Evolutionary conservation across 2,888 invertebrate genomes (phyloP), one percentile per base, ranked within the genome.

Genomic region (Eumerus sabulonum): DNA sequence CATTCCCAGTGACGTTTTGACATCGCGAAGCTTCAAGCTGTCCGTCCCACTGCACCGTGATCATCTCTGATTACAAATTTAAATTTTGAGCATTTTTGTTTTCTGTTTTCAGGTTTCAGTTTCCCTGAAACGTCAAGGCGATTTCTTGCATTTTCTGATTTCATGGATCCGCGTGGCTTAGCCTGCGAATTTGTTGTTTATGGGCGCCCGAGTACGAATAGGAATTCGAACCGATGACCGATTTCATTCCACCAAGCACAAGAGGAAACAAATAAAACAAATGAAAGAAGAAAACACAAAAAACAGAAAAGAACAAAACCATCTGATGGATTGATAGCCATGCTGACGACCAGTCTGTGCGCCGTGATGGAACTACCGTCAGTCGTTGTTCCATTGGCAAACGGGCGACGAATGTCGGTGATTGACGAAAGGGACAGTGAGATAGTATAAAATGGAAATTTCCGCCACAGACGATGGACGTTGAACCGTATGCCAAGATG

Each of bases 171-270:
- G 67, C 59, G 51, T 50, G 57, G 27, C 44, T 62, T 16, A 38
- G 18, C 72, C 66, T 60, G 40, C 48, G 73, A 60, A 64, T 60
- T 40, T 3, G 40, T n/a, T 40, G 40, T n/a, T n/a, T 40, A 40
- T 40, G 11, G 40, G 40, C 12, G 48, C 57, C 57, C 51, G 40
- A 12, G 44, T 63, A 63, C 53, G 67, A 63, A 73, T 63, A 53
- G 67, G 62, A 73, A 77, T 73, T 77, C 73, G 73, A 73, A 73
- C 73, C 77, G 67, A 73, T 77, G 77, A 73, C 77, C 77, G 73
- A 77, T 77, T 77, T 77, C 53, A 73, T 35, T 77, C 72, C 40
- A 60, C 56, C 59, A n/a, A 27, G 27, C 27, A 27, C 7, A 57
- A 40, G 40, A 40, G 12, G 40, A 45, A n/a, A n/a, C n/a, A n/a